Percentiles rank a stretch among this genome's conserved stretches.
These are phyloP conservation scores for Sarcophaga variegata DNA, from an alignment of 2,888 invertebrate species.

Conservation along the genomic window DNA sequence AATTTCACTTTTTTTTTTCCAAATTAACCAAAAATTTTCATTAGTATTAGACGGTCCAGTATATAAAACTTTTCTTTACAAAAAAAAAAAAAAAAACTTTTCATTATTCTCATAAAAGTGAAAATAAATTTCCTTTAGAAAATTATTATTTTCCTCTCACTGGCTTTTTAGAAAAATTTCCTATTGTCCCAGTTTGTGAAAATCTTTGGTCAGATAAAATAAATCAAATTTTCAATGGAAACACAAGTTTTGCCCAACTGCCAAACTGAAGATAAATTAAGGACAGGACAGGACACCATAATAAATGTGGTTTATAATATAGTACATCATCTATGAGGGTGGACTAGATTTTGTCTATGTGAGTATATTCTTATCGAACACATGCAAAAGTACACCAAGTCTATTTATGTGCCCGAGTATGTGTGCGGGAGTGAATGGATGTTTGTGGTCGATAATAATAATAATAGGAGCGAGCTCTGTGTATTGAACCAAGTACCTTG, in stretches of 20 bases:
- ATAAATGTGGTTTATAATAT: slow-evolving; percentile 64
- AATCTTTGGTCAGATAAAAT: slow-evolving; percentile 46
- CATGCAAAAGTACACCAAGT: not conserved
- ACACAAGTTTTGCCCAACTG: slow-evolving; percentile 55
- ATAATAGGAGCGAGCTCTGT: not conserved
- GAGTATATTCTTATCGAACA: slow-evolving; percentile 22
- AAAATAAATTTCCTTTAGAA: not conserved
- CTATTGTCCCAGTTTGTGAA: slow-evolving; percentile 1
- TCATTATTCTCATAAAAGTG: not conserved
- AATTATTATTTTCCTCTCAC: not conserved
- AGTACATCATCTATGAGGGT: slow-evolving; percentile 33
- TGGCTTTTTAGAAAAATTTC: slow-evolving; percentile 11
- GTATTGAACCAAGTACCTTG: not conserved
- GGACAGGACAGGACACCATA: slow-evolving; percentile 60
- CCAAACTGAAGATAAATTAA: slow-evolving; percentile 66
- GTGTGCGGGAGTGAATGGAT: not conserved
- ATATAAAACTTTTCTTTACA: not conserved
- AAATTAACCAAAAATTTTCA: no score
- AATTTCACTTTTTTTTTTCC: no score
- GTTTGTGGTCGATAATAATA: slow-evolving; percentile 6
- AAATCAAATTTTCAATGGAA: slow-evolving; percentile 46
- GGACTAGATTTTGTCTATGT: slow-evolving; percentile 49
- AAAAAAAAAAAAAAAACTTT: not conserved
- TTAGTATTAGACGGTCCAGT: no score
- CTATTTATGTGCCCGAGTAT: no score